A percentile compares a stretch with the other conserved stretches of the same genome.
phyloP scores from a whole-genome alignment of 30 jellyfish, hydroid and myxozoan species.

The Mastigias papua region DNA sequence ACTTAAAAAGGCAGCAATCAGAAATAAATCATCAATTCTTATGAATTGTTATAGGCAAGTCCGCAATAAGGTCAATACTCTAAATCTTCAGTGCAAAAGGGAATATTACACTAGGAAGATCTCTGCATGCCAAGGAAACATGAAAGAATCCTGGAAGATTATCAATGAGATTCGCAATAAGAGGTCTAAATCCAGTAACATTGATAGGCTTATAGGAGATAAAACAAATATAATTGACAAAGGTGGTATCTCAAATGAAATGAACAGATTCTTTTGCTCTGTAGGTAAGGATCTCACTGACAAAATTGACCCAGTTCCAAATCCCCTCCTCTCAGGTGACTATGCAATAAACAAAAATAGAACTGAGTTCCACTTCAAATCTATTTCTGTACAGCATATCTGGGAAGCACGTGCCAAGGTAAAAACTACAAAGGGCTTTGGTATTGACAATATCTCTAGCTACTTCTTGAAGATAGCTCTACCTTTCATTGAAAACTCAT shows the following conservation, averaged over 20 bases:
- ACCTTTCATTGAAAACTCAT: no score
- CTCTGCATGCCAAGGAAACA: constrained; percentile 24
- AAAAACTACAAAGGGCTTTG: constrained; percentile 42
- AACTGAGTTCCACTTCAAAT: constrained; percentile 10
- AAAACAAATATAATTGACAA: background rate
- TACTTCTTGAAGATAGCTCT: no score
- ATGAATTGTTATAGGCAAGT: constrained; percentile 22
- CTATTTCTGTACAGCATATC: background rate
- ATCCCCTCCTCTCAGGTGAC: constrained; percentile 46
- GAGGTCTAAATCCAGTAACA: constrained; percentile 39
- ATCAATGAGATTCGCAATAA: background rate
- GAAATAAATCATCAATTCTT: constrained; percentile 22
- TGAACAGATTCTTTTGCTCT: constrained; percentile 38
- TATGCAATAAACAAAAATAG: background rate
- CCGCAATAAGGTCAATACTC: constrained; percentile 31
- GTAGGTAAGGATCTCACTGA: constrained; percentile 59
- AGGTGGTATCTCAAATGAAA: background rate
- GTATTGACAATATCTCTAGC: constrained; percentile 51
- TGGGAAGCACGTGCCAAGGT: constrained; percentile 45
- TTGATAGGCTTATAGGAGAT: constrained; percentile 29
- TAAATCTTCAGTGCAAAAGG: constrained; percentile 14
- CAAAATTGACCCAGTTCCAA: constrained; percentile 45
- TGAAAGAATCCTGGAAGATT: background rate
- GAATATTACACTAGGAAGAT: constrained; percentile 34
- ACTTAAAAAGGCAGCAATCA: constrained; percentile 5